A percentile compares a stretch with the other conserved stretches of the same genome.
These are phyloP conservation scores for Chelon auratus DNA, from an alignment of 2,797 vertebrate species.

Conservation along the genomic window DNA sequence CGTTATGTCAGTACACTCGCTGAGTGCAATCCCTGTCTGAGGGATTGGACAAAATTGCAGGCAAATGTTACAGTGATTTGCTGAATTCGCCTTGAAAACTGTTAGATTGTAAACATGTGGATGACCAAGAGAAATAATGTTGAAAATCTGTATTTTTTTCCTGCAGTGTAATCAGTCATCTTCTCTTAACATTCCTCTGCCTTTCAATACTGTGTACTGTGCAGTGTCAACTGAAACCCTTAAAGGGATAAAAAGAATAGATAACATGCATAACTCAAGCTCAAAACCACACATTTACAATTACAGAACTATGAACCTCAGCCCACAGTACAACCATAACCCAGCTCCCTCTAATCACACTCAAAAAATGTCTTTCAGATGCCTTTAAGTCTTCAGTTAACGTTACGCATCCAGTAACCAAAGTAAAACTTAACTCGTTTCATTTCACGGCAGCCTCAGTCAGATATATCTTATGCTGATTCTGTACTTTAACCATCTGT, in stretches of 20 bases:
- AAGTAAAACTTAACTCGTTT: background rate
- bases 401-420: background rate
- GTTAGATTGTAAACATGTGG: background rate
- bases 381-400: background rate
- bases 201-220: background rate
- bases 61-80: background rate
- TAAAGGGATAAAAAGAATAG: background rate
- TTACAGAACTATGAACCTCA: constrained; percentile 21
- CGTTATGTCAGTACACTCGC: background rate
- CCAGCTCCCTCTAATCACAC: constrained; percentile 12
- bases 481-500: constrained; percentile 2
- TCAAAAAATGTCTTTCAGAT: constrained; percentile 13
- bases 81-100: background rate
- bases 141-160: constrained; percentile 3
- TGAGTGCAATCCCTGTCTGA: background rate
- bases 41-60: background rate
- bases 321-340: constrained; percentile 10
- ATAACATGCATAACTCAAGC: constrained; percentile 14
- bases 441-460: background rate
- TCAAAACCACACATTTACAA: constrained; percentile 46
- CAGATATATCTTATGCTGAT: background rate
- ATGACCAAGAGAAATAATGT: background rate
- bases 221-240: background rate
- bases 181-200: background rate
- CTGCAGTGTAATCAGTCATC: background rate